phyloP scores from a whole-genome alignment of 2,113 vertebrate species.

The Carassius carassius region DNA sequence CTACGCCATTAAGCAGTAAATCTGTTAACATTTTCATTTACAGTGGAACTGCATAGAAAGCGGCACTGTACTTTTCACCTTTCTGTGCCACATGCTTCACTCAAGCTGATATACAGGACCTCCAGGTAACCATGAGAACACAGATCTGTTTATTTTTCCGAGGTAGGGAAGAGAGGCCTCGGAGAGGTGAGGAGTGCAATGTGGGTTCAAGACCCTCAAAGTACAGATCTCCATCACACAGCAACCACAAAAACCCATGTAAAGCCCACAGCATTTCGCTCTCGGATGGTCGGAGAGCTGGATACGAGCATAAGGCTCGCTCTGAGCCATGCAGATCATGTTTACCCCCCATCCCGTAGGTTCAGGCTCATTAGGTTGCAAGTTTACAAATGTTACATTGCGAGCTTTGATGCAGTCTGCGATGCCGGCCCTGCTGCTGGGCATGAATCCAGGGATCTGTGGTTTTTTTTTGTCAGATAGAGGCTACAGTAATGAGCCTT shows the following conservation, averaged over 20 bases:
- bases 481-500: slow-evolving; percentile 47
- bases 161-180: slow-evolving; percentile 47
- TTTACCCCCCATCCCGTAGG: slow-evolving; percentile 24
- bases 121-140: slow-evolving; percentile 50
- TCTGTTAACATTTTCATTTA: slow-evolving; percentile 30
- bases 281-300: background rate
- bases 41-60: slow-evolving; percentile 34
- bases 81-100: slow-evolving; percentile 42
- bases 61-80: slow-evolving; percentile 42
- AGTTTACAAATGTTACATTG: slow-evolving; percentile 38
- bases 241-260: slow-evolving; percentile 35
- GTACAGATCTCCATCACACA: slow-evolving; percentile 38
- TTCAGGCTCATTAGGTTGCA: slow-evolving; percentile 33
- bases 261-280: background rate
- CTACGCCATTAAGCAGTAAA: slow-evolving; percentile 14
- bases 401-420: slow-evolving; percentile 35
- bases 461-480: slow-evolving; percentile 47
- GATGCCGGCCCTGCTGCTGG: slow-evolving; percentile 41
- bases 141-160: slow-evolving; percentile 53
- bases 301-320: background rate
- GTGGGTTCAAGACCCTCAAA: slow-evolving; percentile 44
- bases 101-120: slow-evolving; percentile 47
- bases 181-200: slow-evolving; percentile 47
- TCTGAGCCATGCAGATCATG: background rate
- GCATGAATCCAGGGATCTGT: slow-evolving; percentile 36